A percentile compares a stretch with the other conserved stretches of the same genome.
Evolutionary conservation across 2,797 vertebrate genomes (phyloP).

Genomic region (Urophycis tenuis): DNA sequence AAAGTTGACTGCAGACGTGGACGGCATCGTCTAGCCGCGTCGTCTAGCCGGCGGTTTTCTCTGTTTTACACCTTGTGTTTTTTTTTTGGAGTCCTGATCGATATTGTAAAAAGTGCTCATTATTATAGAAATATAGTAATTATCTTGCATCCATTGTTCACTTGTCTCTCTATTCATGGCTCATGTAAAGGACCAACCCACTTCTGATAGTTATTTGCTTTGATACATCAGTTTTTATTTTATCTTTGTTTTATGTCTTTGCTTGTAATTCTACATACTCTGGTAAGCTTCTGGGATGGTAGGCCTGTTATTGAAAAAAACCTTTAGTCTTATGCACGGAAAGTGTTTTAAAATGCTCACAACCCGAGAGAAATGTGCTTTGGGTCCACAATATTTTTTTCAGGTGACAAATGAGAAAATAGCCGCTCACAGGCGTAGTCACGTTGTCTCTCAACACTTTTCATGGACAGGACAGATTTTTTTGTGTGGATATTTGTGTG

Average conservation of each 20-base stretch:
- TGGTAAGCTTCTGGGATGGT: too few species aligned
- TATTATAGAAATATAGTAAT: neutral
- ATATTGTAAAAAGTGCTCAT: neutral
- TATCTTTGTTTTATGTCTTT: neutral
- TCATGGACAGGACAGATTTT: too few species aligned
- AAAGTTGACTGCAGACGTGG: too few species aligned
- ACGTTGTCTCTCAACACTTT: neutral
- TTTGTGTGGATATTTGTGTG: neutral
- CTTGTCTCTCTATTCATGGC: neutral
- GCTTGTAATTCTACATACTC: too few species aligned
- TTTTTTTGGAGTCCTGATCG: neutral
- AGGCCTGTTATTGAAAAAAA: too few species aligned
- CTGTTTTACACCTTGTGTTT: neutral
- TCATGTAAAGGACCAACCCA: neutral
- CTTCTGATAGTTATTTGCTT: neutral
- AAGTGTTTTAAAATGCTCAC: too few species aligned
- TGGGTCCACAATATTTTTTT: too few species aligned
- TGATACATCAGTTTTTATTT: neutral
- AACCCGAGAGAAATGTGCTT: too few species aligned
- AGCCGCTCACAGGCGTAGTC: neutral
- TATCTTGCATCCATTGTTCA: neutral
- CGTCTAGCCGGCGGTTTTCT: neutral
- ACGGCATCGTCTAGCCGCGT: too few species aligned
- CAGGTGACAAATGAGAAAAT: neutral
- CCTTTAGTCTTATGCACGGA: too few species aligned